Evolutionary conservation across 1,140 invertebrate genomes (phyloP), one percentile per base, ranked within the genome.

Genomic region (Listronotus bonariensis): DNA sequence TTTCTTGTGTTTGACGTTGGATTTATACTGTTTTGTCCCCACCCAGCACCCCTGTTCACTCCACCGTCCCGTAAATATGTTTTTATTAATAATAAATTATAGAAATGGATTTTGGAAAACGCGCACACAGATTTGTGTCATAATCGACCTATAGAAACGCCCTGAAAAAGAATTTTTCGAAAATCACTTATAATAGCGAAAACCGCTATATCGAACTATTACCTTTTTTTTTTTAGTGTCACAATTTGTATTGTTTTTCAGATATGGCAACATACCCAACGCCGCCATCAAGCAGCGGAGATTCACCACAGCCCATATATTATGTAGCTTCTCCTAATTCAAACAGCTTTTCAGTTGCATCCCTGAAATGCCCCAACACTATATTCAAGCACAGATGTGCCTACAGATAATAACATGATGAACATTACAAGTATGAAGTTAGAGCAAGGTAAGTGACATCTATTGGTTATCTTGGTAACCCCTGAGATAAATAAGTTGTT

Each of bases 181-280:
- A n/a, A n/a, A n/a, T n/a, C n/a, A n/a, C n/a, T n/a, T n/a, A n/a
- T n/a, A n/a, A n/a, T n/a, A n/a, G n/a, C n/a, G n/a, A n/a, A n/a
- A n/a, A n/a, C n/a, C n/a, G n/a, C n/a, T n/a, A n/a, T n/a, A n/a
- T n/a, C n/a, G n/a, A n/a, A n/a, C n/a, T n/a, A n/a, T n/a, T n/a
- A n/a, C n/a, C n/a, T n/a, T n/a, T n/a, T n/a, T n/a, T n/a, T n/a
- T n/a, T n/a, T n/a, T n/a, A n/a, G n/a, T n/a, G 20, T 26, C 20
- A 26, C 20, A 26, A 3, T 26, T 26, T 26, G 1, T 1, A 5
- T 20, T 55, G 15, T 49, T 36, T 68, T 71, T 26, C 43, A 74
- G 73, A 72, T 69, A 74, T 73, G 71, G 69, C 54, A 40, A 61
- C 43, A 32, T 73, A 72, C 57, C 72, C 71, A 31, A 75, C 74